Evolutionary conservation across 2,797 vertebrate species (phyloP).

Genomic region (Lepidocolaptes lacrymiger): DNA sequence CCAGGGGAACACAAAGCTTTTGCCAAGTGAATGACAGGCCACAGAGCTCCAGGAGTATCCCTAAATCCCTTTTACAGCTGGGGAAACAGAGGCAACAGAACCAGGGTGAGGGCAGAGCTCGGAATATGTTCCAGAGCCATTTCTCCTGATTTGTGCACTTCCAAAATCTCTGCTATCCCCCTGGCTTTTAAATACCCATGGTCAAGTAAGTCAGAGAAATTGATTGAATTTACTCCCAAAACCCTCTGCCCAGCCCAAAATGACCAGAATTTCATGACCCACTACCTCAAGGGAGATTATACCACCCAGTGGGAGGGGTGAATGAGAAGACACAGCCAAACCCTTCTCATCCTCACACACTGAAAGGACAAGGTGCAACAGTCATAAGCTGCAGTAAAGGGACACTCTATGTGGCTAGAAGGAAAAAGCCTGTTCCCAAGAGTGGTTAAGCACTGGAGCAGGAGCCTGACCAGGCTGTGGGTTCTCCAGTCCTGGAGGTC

Average conservation of each 20-base stretch:
- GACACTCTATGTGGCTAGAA: neutral
- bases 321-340: conserved; percentile 2
- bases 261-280: rapidly evolving
- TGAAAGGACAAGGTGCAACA: neutral
- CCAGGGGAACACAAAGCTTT: neutral
- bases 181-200: neutral
- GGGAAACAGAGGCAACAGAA: neutral
- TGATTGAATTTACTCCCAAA: neutral
- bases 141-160: neutral
- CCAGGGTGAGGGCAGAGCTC: neutral
- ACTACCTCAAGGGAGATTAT: neutral
- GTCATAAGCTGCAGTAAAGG: neutral
- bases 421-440: conserved; percentile 13
- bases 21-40: neutral
- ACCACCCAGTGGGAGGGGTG: neutral
- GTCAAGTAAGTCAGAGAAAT: neutral
- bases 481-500: neutral
- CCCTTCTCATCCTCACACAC: neutral
- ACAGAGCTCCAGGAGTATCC: neutral
- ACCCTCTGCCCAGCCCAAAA: neutral
- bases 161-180: neutral
- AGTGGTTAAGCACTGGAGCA: conserved; percentile 61
- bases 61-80: neutral
- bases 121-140: neutral
- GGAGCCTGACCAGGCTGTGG: neutral